phyloP scores from a whole-genome alignment of 2,888 invertebrate genomes.

The Cenopis cana region DNA sequence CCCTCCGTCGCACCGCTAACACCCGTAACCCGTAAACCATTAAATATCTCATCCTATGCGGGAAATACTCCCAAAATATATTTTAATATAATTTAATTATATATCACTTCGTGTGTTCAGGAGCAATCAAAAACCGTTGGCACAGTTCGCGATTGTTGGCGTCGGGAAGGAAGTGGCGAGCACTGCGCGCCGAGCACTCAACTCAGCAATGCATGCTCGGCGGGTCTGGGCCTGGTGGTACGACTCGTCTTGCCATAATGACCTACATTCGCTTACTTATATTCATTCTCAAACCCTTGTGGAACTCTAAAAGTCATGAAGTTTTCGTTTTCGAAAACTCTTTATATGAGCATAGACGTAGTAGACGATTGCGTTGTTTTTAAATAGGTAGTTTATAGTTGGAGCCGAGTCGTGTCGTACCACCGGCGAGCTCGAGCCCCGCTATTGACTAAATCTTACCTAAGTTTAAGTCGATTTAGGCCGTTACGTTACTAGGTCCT shows the following conservation, averaged over 20 bases:
- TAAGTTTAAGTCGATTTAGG: constrained; percentile 43
- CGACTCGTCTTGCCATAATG: neutral
- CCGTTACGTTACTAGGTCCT: constrained; percentile 35
- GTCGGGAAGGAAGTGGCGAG: constrained; percentile 10
- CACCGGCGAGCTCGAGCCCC: neutral
- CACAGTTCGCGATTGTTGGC: constrained; percentile 26
- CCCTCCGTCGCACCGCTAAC: constrained; percentile 40
- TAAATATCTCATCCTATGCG: constrained; percentile 23
- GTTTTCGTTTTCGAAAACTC: no score
- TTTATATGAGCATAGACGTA: no score
- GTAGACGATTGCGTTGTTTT: neutral
- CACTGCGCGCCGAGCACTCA: no score
- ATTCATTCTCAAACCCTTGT: no score
- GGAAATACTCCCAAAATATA: constrained; percentile 43
- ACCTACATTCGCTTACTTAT: no score
- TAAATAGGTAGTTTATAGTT: no score
- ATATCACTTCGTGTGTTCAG: constrained; percentile 25
- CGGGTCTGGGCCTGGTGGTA: neutral
- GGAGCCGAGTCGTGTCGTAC: neutral
- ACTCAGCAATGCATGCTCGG: no score
- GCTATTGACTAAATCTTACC: constrained; percentile 36
- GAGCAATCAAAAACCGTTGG: constrained; percentile 37
- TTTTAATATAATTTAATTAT: constrained; percentile 28
- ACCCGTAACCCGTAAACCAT: constrained; percentile 36
- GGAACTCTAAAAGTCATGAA: no score